Base-by-base conservation (phyloP, 2,888 invertebrate genomes). In the Biston betularia region DNA sequence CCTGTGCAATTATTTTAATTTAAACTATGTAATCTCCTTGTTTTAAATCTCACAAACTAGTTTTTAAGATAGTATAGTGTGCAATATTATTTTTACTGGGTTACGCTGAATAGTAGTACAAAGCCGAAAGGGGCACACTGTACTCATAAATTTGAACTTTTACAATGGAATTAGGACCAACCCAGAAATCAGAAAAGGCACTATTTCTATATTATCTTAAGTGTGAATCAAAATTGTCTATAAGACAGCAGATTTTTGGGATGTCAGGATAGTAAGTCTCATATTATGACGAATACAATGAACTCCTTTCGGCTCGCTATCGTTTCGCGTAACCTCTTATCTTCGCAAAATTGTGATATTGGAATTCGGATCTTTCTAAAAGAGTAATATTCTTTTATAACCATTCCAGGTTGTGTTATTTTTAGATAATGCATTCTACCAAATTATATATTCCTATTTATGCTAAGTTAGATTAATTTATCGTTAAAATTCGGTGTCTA, bases 381-480 rank as follows among this genome's bases (percentile, higher is more conserved):
- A 88, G 85, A 84, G 74, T 74, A 73, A 67, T 74, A 79, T 80
- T 71, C 71, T 71, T 73, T 78, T 78, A 68, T 68, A 81, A 88
- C 80, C 89, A 89, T 89, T 90, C 89, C 89, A 89, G 86, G 84
- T 87, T 87, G 81, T 86, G 79, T 80, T 80, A 68, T 68, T 24
- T 63, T 70, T 68, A 58, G 44, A 48, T 56, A 53, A 48, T 49
- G 45, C 15, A 5, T 42, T 56, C 10, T 64, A 68, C 72, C 68
- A 68, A 71, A 70, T 64, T 60, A 63, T 71, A 45, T 58, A 60
- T 63, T 63, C 53, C 44, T 62, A 60, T 53, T 63, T 54, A 38
- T 62, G 48, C 50, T 50, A 67, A 59, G 60, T 65, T 61, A 64
- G 68, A 63, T 55, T 59, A 57, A 3, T 15, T 15, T 24, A 24